Evolutionary conservation across 2,888 invertebrate species (phyloP), one percentile per base, ranked within the genome.

Genomic region (Sesia bembeciformis): DNA sequence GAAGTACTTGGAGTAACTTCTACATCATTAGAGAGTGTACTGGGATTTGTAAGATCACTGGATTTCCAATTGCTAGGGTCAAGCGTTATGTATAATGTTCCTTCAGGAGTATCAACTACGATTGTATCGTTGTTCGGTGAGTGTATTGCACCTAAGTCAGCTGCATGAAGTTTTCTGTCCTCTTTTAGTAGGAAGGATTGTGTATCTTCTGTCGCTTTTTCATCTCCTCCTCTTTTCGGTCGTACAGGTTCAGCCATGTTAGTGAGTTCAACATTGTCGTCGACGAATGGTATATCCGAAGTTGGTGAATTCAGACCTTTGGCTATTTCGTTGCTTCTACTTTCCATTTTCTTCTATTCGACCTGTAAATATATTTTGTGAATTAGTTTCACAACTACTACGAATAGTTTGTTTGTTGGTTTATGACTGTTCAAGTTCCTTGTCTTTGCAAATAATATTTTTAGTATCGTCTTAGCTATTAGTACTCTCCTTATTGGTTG

Each of bases 61-160:
- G 72, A 68, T 53, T 68, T 80, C 5, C 65, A 62, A 40, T 73
- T 6, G 42, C n/a, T 40, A 38, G 85, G 84, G 53, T 88, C 85
- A 65, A 89, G 63, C 43, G 88, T 89, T 39, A 89, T 86, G 39
- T 89, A 89, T 3, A 89, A 65, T 4, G 82, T 87, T 6, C 88
- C 88, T 77, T 89, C 88, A 53, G 88, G 87, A 3, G 88, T 89
- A 56, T 87, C 81, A 0, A 89, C 84, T 42, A 88, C 81, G 65
- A 89, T 88, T 1, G 88, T 88, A 62, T 89, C 88, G 60, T 74
- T 85, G 54, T 87, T 77, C 5, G 87, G 82, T 3, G 72, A 63
- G 58, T 81, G 84, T 6, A 86, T 74, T 4, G 76, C 67, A n/a
- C 84, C 85, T 54, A 89, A 62, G 58, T 89, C 86, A 1, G 68